phyloP scores from a whole-genome alignment of 2,797 vertebrate species.

The Oryzias dopingdopingensis region DNA sequence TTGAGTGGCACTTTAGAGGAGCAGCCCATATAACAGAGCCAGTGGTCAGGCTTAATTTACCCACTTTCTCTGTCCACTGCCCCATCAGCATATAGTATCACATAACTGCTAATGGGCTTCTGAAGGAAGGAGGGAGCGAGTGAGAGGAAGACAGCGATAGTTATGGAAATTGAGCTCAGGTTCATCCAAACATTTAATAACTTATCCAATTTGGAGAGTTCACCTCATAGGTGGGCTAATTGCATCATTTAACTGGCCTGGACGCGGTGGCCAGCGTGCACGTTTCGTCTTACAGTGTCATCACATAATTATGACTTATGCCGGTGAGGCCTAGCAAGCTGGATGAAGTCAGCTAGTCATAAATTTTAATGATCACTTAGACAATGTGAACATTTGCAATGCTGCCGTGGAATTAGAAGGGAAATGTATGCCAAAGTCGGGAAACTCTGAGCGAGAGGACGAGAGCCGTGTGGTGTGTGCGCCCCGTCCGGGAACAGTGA shows the following conservation, averaged over 20 bases:
- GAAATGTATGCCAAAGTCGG: conserved; percentile 41
- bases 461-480: conserved; percentile 9
- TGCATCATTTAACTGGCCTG: conserved; percentile 74
- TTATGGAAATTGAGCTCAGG: conserved; percentile 75
- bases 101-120: conserved; percentile 78
- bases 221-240: conserved; percentile 77
- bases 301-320: conserved; percentile 82
- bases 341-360: conserved; percentile 77
- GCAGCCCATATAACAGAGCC: conserved; percentile 65
- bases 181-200: conserved; percentile 83
- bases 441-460: conserved; percentile 9
- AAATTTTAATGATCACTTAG: conserved; percentile 79
- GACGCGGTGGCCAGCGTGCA: conserved; percentile 55
- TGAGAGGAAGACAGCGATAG: conserved; percentile 52
- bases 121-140: conserved; percentile 48
- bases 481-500: conserved; percentile 43
- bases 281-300: conserved; percentile 68
- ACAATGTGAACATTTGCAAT: conserved; percentile 65
- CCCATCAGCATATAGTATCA: conserved; percentile 78
- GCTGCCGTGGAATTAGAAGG: conserved; percentile 50
- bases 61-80: conserved; percentile 71
- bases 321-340: conserved; percentile 67
- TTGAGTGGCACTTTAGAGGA: conserved; percentile 64
- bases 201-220: conserved; percentile 73
- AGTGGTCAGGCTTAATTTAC: conserved; percentile 78